phyloP scores from a whole-genome alignment of 1,140 invertebrate genomes.

The Vanessa tameamea region DNA sequence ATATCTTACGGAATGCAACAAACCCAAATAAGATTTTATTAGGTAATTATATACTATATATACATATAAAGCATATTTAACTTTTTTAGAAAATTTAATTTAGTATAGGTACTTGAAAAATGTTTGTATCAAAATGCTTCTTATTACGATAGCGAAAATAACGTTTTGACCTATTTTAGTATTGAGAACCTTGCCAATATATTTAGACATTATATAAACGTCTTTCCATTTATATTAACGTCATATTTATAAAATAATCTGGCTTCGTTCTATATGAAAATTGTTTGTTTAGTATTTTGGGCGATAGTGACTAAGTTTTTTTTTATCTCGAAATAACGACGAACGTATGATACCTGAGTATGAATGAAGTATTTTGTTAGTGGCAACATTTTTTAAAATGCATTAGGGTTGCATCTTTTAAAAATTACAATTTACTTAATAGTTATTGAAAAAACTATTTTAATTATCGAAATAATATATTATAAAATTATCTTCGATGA shows the following conservation, averaged over 20 bases:
- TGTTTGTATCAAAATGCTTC: too few species aligned
- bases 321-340: slow-evolving; percentile 43
- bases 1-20: neutral
- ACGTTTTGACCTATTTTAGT: slow-evolving; percentile 26
- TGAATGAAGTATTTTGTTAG: slow-evolving; percentile 50
- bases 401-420: slow-evolving; percentile 24
- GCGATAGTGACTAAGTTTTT: slow-evolving; percentile 16
- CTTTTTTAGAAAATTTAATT: too few species aligned
- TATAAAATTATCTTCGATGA: too few species aligned
- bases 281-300: slow-evolving; percentile 1
- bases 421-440: neutral
- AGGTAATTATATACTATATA: too few species aligned
- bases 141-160: slow-evolving; percentile 5
- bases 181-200: slow-evolving; percentile 11
- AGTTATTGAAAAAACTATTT: neutral
- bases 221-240: neutral
- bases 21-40: too few species aligned
- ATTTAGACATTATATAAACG: slow-evolving; percentile 17
- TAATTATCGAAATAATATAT: too few species aligned
- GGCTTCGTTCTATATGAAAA: neutral
- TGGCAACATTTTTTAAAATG: slow-evolving; percentile 45
- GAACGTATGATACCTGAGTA: slow-evolving; percentile 41
- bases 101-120: too few species aligned
- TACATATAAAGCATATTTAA: too few species aligned
- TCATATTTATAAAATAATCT: neutral